Evolutionary conservation across 2,888 invertebrate species (phyloP).

Genomic region (Aspidiotus rigidus): DNA sequence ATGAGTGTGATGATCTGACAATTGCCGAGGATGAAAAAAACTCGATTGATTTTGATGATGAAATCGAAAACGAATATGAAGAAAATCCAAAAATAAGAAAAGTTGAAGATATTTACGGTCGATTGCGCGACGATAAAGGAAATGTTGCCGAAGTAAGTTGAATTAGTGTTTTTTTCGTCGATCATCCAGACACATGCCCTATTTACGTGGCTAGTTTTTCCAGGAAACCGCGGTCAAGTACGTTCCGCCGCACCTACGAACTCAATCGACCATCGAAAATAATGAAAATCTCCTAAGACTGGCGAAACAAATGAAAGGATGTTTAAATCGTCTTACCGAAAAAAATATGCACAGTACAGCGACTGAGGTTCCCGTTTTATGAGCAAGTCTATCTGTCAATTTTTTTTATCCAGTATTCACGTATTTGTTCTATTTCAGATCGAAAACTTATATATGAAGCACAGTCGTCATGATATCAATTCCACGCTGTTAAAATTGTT

Average conservation of each 20-base stretch:
- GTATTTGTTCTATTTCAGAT: constrained; percentile 48
- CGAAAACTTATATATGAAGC: constrained; percentile 65
- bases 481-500: constrained; percentile 61
- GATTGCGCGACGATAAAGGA: constrained; percentile 70
- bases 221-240: constrained; percentile 55
- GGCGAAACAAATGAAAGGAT: constrained; percentile 75
- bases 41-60: constrained; percentile 37
- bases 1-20: constrained; percentile 36
- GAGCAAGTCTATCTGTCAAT: constrained; percentile 14
- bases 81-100: constrained; percentile 39
- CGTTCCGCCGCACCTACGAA: constrained; percentile 66
- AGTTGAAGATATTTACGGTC: constrained; percentile 85
- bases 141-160: constrained; percentile 56
- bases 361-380: constrained; percentile 43
- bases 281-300: constrained; percentile 55
- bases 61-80: constrained; percentile 37
- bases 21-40: constrained; percentile 8
- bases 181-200: neutral
- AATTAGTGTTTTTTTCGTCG: neutral
- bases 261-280: neutral
- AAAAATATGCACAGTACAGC: constrained; percentile 78
- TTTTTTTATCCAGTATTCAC: neutral
- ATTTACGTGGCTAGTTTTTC: constrained; percentile 35
- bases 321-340: constrained; percentile 77
- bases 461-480: constrained; percentile 77